phyloP scores from a whole-genome alignment of 2,113 vertebrate species.

The Hemiscyllium ocellatum region DNA sequence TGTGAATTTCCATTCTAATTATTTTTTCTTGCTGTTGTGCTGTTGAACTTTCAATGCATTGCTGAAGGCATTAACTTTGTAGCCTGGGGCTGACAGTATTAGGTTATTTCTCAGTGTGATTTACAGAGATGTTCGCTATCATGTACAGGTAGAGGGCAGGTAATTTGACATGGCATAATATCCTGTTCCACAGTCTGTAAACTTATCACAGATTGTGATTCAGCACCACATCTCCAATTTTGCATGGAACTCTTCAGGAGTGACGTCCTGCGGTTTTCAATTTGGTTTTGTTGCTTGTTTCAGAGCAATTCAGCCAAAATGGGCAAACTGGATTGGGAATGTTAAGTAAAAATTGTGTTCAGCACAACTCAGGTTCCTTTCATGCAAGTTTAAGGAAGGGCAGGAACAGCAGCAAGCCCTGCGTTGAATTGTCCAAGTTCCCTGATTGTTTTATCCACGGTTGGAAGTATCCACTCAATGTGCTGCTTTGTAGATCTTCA shows the following conservation, averaged over 20 bases:
- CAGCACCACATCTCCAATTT: neutral
- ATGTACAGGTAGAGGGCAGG: neutral
- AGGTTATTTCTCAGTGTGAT: neutral
- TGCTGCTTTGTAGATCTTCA: neutral
- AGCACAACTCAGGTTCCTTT: neutral
- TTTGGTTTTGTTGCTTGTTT: neutral
- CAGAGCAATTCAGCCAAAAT: neutral
- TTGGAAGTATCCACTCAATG: neutral
- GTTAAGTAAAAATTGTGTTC: neutral
- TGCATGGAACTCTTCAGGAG: neutral
- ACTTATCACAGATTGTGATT: neutral
- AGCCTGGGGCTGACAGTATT: neutral
- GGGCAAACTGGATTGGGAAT: neutral
- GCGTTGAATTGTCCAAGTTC: neutral
- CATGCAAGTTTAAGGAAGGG: too few species aligned
- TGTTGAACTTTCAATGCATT: neutral
- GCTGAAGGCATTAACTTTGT: neutral
- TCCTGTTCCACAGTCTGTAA: neutral
- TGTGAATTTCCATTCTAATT: conserved; percentile 5
- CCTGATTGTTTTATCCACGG: neutral
- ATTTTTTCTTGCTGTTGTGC: neutral
- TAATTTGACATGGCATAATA: neutral
- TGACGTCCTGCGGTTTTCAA: too few species aligned
- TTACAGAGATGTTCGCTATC: neutral
- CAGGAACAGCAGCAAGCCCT: neutral